Conservation (phyloP, 2,888 invertebrate species). For the Acleris emargana region DNA sequence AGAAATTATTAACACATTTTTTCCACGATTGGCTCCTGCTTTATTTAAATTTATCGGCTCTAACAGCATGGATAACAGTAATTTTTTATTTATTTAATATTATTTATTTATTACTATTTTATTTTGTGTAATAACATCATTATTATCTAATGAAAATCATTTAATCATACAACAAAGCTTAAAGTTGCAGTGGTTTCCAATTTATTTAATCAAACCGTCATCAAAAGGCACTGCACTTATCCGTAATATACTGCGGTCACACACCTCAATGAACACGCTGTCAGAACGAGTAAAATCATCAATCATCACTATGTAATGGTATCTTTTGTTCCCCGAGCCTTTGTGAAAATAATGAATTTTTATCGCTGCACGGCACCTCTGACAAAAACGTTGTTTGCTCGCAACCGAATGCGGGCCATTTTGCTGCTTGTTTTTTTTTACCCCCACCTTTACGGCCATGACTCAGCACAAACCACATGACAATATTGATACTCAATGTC, state of each 20-base stretch:
- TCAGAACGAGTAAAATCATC: conserved; percentile 22
- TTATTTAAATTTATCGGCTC: too few relatives aligned
- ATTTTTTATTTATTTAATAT: too few relatives aligned
- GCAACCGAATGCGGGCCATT: conserved; percentile 54
- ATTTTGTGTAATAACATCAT: too few relatives aligned
- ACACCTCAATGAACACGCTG: conserved; percentile 4
- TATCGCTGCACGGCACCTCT: conserved; percentile 39
- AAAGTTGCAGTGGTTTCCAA: too few relatives aligned
- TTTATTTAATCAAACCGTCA: too few relatives aligned
- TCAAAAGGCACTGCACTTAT: not conserved
- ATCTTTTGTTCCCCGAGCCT: conserved; percentile 39
- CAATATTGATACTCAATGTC: conserved; percentile 50
- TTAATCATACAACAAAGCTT: too few relatives aligned
- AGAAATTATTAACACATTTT: too few relatives aligned
- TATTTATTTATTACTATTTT: too few relatives aligned
- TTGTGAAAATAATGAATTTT: conserved; percentile 43
- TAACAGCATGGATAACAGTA: too few relatives aligned
- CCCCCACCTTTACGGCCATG: conserved; percentile 42
- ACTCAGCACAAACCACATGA: conserved; percentile 46
- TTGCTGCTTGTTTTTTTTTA: conserved; percentile 45
- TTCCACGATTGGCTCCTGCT: too few relatives aligned
- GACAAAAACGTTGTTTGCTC: conserved; percentile 50
- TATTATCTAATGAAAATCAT: too few relatives aligned
- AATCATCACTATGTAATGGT: conserved; percentile 34
- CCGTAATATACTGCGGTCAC: conserved; percentile 1